These are phyloP conservation scores for Anseranas semipalmata DNA, from an alignment of 2,113 vertebrate species.

Conservation along the genomic window DNA sequence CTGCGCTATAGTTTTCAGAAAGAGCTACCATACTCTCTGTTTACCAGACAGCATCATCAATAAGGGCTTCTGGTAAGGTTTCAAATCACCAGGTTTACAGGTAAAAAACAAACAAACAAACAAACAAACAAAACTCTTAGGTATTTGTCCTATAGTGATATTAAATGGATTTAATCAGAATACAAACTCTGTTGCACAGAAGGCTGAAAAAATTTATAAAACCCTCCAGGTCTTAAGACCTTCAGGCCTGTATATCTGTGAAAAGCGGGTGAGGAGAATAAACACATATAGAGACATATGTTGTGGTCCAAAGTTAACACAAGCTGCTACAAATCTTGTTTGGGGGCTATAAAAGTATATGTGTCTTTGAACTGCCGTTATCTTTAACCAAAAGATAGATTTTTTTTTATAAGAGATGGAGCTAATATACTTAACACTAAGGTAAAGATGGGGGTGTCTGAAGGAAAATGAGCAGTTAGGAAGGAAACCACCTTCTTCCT, in stretches of 20 bases:
- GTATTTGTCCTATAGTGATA: not conserved
- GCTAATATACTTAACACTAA: not conserved
- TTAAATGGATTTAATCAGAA: not conserved
- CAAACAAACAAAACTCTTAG: not conserved
- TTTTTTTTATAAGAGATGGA: not conserved
- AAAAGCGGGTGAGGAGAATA: not conserved
- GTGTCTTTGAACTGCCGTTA: not conserved
- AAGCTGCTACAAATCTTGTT: not conserved
- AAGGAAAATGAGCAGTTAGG: slow-evolving; percentile 58
- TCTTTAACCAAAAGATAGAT: not conserved
- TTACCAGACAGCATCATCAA: not conserved
- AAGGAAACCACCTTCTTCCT: slow-evolving; percentile 62
- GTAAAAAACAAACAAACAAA: not conserved
- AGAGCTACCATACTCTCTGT: not conserved
- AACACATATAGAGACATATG: not conserved
- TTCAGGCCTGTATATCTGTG: fast-evolving
- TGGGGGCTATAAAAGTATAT: not conserved
- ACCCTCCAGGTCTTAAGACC: not conserved
- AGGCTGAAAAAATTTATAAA: not conserved
- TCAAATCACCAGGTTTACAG: not conserved
- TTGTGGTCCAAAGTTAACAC: not conserved
- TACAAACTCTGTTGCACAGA: not conserved
- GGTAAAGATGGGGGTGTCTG: not conserved
- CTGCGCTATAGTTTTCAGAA: not conserved
- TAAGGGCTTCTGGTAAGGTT: not conserved